phyloP scores from a whole-genome alignment of 2,113 vertebrate genomes.

The Panthera uncia region DNA sequence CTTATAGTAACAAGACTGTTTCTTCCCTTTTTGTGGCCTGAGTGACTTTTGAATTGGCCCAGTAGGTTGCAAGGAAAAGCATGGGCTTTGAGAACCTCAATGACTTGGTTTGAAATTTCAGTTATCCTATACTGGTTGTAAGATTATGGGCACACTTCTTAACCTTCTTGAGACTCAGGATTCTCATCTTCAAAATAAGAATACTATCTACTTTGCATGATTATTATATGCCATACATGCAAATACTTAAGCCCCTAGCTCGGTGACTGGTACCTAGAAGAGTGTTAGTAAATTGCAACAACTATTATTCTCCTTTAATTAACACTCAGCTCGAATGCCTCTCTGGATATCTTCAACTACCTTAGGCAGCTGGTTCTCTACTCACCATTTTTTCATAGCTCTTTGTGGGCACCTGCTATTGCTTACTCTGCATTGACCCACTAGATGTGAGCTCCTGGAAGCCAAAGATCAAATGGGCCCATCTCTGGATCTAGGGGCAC shows the following conservation, averaged over 20 bases:
- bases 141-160: background rate
- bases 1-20: background rate
- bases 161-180: background rate
- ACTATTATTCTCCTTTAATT: background rate
- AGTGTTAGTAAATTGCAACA: background rate
- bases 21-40: background rate
- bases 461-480: background rate
- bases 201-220: background rate
- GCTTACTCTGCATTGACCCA: background rate
- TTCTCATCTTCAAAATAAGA: constrained; percentile 27
- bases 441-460: background rate
- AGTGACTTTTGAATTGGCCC: background rate
- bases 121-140: background rate
- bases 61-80: background rate
- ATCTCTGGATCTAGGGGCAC: background rate
- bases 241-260: background rate
- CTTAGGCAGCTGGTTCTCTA: background rate
- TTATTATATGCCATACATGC: background rate
- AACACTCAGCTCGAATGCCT: background rate
- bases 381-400: background rate
- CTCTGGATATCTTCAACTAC: background rate
- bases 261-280: background rate
- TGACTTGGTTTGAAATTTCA: background rate
- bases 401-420: background rate
- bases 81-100: background rate